These are phyloP conservation scores for Hydractinia echinata DNA, from an alignment of 30 jellyfish, hydroid and myxozoan genomes.

Conservation along the genomic window DNA sequence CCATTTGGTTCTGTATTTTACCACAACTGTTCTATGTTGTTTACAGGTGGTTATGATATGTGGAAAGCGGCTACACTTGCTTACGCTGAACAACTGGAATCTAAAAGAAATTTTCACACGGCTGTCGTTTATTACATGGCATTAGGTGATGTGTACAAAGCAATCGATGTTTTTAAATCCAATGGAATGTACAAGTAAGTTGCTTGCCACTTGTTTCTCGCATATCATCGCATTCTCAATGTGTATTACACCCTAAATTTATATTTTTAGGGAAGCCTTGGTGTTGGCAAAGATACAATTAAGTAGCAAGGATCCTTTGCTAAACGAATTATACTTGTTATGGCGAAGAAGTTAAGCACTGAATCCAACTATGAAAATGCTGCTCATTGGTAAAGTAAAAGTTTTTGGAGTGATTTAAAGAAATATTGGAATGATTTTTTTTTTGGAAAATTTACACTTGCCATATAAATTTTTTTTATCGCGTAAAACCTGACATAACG, in stretches of 20 bases:
- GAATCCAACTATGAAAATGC: constrained; percentile 81
- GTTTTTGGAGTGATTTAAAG: too few species aligned
- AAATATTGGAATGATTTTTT: too few species aligned
- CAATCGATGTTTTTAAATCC: constrained; percentile 72
- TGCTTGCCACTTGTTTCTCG: background rate
- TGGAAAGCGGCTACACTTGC: constrained; percentile 68
- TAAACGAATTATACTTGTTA: constrained; percentile 47
- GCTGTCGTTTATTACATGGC: constrained; percentile 80
- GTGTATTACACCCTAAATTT: background rate
- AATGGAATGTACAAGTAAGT: constrained; percentile 71
- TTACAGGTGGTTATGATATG: constrained; percentile 73
- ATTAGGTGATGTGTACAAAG: constrained; percentile 41
- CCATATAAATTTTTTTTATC: too few species aligned
- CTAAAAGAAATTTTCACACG: constrained; percentile 50
- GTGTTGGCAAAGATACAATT: constrained; percentile 77
- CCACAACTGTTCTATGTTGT: background rate
- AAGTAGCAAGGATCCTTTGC: constrained; percentile 51
- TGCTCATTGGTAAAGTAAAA: constrained; percentile 64
- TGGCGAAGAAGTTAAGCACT: constrained; percentile 69
- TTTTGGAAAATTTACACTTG: too few species aligned
- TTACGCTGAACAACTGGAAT: constrained; percentile 83
- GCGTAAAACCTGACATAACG: too few species aligned
- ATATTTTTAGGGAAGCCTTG: constrained; percentile 68
- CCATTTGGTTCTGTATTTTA: background rate
- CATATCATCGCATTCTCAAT: too few species aligned